These are phyloP conservation scores for Lasioglossum vierecki DNA, from an alignment of 2,888 invertebrate genomes.

Conservation along the genomic window DNA sequence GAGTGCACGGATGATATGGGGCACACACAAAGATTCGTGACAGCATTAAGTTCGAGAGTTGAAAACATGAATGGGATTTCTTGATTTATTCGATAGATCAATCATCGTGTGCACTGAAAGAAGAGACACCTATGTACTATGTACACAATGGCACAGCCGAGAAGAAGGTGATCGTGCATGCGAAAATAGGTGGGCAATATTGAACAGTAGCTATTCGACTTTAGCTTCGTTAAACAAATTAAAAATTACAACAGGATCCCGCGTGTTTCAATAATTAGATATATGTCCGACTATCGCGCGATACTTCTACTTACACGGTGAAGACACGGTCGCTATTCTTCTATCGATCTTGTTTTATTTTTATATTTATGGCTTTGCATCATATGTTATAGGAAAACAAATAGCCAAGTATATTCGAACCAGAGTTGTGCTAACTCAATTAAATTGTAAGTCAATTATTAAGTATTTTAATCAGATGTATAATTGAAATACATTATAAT, in stretches of 20 bases:
- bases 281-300: neutral
- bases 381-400: neutral
- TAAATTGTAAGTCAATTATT: too few species aligned
- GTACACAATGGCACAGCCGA: constrained; percentile 28
- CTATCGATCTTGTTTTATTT: neutral
- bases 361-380: neutral
- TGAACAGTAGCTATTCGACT: too few species aligned
- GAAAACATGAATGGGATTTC: constrained; percentile 39
- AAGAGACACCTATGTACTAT: constrained; percentile 52
- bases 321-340: neutral
- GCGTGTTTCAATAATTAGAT: neutral
- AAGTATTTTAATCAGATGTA: too few species aligned
- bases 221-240: neutral
- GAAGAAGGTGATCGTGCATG: constrained; percentile 45
- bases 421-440: too few species aligned
- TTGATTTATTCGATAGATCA: constrained; percentile 51
- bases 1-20: constrained; percentile 26
- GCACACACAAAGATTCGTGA: constrained; percentile 27
- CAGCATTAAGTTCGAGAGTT: constrained; percentile 37
- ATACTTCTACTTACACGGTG: neutral
- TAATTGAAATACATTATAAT: too few species aligned
- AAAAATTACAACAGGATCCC: neutral
- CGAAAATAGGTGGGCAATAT: neutral
- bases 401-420: neutral
- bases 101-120: constrained; percentile 65